Percentiles rank a stretch among this genome's conserved stretches.
Evolutionary conservation across 1,140 invertebrate species (phyloP).

Genomic region (Cephus cinctus): DNA sequence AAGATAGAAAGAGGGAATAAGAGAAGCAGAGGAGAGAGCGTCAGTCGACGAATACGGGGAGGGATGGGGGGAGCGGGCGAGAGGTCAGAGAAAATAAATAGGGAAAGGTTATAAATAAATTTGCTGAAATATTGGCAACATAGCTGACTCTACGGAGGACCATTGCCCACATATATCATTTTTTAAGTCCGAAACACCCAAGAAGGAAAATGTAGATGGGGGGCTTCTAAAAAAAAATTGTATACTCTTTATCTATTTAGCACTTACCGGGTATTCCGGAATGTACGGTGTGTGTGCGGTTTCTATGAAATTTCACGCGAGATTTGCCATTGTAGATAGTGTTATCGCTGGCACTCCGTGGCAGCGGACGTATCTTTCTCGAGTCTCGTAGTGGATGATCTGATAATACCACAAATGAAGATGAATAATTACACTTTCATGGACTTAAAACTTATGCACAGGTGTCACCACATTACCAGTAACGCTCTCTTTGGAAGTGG

Average conservation of each 20-base stretch:
- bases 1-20: slow-evolving; percentile 1
- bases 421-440: neutral
- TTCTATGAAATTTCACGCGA: slow-evolving; percentile 39
- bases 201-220: too few species aligned
- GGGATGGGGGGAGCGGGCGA: too few species aligned
- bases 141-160: too few species aligned
- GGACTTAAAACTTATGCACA: neutral
- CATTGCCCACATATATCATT: too few species aligned
- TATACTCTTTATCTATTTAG: too few species aligned
- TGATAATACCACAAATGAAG: slow-evolving; percentile 12
- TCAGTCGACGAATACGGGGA: slow-evolving; percentile 21
- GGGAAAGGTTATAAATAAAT: slow-evolving; percentile 31
- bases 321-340: slow-evolving; percentile 47
- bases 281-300: slow-evolving; percentile 32
- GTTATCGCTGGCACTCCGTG: slow-evolving; percentile 50
- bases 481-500: slow-evolving; percentile 41
- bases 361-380: slow-evolving; percentile 44
- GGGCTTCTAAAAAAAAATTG: too few species aligned
- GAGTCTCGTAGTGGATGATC: slow-evolving; percentile 46
- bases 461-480: slow-evolving; percentile 28
- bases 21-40: slow-evolving; percentile 10
- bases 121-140: slow-evolving; percentile 25
- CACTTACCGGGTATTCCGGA: slow-evolving; percentile 47
- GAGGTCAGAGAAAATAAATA: slow-evolving; percentile 26
- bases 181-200: too few species aligned